These are phyloP conservation scores for Procambarus virginalis DNA, from an alignment of 1,140 invertebrate species.

Conservation along the genomic window DNA sequence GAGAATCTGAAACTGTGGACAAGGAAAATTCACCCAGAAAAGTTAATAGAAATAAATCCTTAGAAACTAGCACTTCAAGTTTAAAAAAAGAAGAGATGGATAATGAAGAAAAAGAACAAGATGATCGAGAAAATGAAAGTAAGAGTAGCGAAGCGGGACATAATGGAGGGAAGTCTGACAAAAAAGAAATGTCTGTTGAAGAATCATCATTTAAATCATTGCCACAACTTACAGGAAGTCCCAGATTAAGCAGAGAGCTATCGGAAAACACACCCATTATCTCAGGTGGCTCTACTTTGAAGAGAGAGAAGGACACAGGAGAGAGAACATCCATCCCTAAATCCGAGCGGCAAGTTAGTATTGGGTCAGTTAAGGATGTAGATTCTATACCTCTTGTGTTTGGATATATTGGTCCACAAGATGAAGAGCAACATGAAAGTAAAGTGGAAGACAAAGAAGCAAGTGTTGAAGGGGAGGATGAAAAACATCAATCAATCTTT, in stretches of 20 bases:
- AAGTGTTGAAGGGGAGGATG: constrained; percentile 25
- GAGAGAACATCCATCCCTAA: constrained; percentile 27
- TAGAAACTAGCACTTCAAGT: constrained; percentile 29
- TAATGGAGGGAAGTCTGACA: constrained; percentile 4
- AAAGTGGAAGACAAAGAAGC: constrained; percentile 16
- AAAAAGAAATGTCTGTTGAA: constrained; percentile 16
- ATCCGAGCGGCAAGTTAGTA: constrained; percentile 56
- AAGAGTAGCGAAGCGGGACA: constrained; percentile 11
- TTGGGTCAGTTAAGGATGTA: constrained; percentile 60
- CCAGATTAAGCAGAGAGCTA: constrained; percentile 36
- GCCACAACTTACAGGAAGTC: constrained; percentile 30
- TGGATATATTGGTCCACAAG: constrained; percentile 61
- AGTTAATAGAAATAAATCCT: not conserved
- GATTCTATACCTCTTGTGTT: constrained; percentile 66
- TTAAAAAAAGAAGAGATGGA: constrained; percentile 66
- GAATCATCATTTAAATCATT: constrained; percentile 19
- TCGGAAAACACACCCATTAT: constrained; percentile 58
- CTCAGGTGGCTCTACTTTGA: constrained; percentile 57
- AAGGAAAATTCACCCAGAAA: constrained; percentile 6
- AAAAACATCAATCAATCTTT: constrained; percentile 79
- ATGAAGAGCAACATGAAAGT: constrained; percentile 21
- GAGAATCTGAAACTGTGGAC: constrained; percentile 9
- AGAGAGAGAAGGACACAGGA: constrained; percentile 50
- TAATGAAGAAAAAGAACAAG: constrained; percentile 66
- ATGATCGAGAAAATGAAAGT: constrained; percentile 59